A percentile compares a stretch with the other conserved stretches of the same genome.
Conservation (phyloP, 2,113 vertebrate genomes). For the Fregata magnificens region DNA sequence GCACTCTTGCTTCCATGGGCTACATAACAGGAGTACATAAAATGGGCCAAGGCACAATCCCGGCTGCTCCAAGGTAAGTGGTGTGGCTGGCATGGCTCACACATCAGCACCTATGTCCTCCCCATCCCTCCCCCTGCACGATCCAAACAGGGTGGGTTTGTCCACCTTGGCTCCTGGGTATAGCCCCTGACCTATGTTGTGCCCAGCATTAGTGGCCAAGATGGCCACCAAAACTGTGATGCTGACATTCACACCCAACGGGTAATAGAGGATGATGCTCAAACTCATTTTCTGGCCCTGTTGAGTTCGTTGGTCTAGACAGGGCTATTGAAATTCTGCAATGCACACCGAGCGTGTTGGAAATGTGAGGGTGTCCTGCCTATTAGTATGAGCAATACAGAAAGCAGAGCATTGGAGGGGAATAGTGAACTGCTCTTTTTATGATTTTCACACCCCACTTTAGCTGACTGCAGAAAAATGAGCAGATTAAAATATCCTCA, state of each 20-base stretch:
- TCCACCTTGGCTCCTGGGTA: neutral
- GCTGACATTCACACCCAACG: rapidly evolving
- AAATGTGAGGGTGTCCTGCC: neutral
- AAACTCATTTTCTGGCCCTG: neutral
- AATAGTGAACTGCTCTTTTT: neutral
- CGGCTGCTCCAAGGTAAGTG: rapidly evolving
- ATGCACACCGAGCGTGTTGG: rapidly evolving
- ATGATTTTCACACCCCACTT: neutral
- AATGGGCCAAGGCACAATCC: neutral
- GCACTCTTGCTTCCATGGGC: neutral
- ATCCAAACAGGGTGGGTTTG: neutral
- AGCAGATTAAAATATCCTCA: neutral
- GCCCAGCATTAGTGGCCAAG: neutral
- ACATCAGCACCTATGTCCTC: neutral
- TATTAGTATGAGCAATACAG: rapidly evolving
- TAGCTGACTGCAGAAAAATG: neutral
- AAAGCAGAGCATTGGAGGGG: neutral
- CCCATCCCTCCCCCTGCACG: neutral
- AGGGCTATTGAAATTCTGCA: neutral
- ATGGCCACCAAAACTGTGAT: rapidly evolving
- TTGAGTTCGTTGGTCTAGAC: neutral
- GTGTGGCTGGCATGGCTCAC: neutral
- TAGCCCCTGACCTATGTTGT: neutral
- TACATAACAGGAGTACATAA: neutral
- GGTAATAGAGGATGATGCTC: neutral